Conservation (phyloP, 2,113 vertebrate species). For the Ophiodon elongatus region DNA sequence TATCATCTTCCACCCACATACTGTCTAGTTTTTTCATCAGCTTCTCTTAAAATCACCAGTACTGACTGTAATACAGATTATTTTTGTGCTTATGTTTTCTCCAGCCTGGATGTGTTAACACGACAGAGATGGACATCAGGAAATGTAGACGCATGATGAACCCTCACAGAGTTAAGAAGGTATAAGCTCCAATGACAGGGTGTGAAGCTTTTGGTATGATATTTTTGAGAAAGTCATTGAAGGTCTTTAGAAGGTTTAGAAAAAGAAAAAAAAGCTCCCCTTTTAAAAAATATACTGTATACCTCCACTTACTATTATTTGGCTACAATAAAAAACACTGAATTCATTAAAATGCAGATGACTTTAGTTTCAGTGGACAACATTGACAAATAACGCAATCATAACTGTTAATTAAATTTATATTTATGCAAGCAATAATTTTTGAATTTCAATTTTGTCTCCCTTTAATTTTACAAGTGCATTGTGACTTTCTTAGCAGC, state of each 20-base stretch:
- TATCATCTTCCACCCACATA: not conserved
- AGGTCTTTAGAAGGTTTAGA: not conserved
- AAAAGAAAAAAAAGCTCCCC: not conserved
- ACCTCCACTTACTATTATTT: not conserved
- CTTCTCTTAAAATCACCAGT: not conserved
- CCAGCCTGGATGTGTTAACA: constrained; percentile 98
- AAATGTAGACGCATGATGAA: constrained; percentile 98
- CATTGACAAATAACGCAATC: not conserved
- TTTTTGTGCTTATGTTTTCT: not conserved
- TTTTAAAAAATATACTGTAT: not conserved
- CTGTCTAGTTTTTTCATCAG: not conserved
- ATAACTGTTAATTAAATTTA: not conserved
- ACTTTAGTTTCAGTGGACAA: not conserved
- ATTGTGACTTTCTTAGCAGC: not conserved
- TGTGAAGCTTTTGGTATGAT: not conserved
- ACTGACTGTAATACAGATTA: not conserved
- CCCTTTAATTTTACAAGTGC: constrained; percentile 1
- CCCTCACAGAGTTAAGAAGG: constrained; percentile 97
- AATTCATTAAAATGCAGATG: not conserved
- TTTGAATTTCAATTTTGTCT: not conserved
- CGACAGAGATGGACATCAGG: constrained; percentile 99
- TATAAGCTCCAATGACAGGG: constrained; percentile 43
- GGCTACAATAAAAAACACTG: not conserved
- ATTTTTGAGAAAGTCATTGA: not conserved
- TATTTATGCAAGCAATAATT: not conserved